A percentile compares a stretch with the other conserved stretches of the same genome.
phyloP scores from a whole-genome alignment of 92 coral and sea anemone genomes.

The Zoanthus solanderi region DNA sequence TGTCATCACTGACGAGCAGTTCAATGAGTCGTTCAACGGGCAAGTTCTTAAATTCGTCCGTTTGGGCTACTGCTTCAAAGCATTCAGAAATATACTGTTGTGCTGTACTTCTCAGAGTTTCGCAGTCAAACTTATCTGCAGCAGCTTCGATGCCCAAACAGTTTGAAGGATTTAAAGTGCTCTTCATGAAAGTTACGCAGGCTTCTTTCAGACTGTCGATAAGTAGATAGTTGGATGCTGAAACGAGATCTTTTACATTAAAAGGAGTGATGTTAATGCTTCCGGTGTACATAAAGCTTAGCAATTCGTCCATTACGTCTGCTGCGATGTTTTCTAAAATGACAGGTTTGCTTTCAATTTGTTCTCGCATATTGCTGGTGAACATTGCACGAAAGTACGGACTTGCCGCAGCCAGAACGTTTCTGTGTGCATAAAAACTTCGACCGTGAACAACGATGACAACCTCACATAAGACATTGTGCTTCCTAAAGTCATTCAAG shows the following conservation, averaged over 20 bases:
- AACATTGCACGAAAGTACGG: conserved; percentile 99
- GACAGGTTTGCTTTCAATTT: conserved; percentile 92
- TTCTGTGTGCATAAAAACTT: conserved; percentile 89
- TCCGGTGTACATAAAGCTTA: conserved; percentile 95
- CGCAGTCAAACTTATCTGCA: conserved; percentile 90
- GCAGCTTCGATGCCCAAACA: conserved; percentile 97
- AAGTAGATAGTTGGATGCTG: conserved; percentile 92
- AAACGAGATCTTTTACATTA: conserved; percentile 93
- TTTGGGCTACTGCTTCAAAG: conserved; percentile 93
- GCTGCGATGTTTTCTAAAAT: conserved; percentile 89
- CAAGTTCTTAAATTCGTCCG: conserved; percentile 89
- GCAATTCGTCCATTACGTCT: conserved; percentile 91
- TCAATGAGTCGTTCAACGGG: conserved; percentile 85
- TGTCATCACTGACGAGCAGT: conserved; percentile 82
- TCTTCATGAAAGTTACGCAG: conserved; percentile 89
- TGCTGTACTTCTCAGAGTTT: conserved; percentile 82
- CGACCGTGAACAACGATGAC: conserved; percentile 87
- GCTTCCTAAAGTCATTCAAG: conserved; percentile 94
- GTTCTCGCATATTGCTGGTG: conserved; percentile 90
- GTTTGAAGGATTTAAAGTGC: conserved; percentile 95
- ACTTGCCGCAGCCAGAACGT: conserved; percentile 93
- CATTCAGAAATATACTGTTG: conserved; percentile 85
- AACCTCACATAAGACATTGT: conserved; percentile 93
- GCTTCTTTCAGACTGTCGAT: conserved; percentile 96
- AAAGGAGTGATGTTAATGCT: conserved; percentile 93